phyloP scores from a whole-genome alignment of 2,797 vertebrate species.

The Sparidentex hasta region DNA sequence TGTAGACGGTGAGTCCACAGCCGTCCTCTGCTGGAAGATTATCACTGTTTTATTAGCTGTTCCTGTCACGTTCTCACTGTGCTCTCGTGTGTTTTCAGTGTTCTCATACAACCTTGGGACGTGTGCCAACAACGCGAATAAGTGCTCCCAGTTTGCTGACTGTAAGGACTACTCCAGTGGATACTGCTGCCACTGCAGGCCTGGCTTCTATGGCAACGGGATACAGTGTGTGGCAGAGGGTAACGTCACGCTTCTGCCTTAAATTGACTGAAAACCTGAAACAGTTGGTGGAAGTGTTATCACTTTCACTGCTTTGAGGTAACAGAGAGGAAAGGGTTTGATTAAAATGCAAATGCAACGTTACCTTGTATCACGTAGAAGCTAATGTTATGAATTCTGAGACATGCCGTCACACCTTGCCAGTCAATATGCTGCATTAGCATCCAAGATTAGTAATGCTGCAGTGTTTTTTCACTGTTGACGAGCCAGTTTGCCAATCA shows the following conservation, averaged over 20 bases:
- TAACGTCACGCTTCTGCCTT: slow-evolving; percentile 53
- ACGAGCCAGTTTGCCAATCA: not conserved
- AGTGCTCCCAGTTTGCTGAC: slow-evolving; percentile 92
- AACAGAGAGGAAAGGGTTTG: not conserved
- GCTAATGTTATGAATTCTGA: not conserved
- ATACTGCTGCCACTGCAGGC: slow-evolving; percentile 93
- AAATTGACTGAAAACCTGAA: not conserved
- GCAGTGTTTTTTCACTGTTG: not conserved
- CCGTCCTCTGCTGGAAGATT: not conserved
- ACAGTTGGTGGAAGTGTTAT: not conserved
- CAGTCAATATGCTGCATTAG: not conserved
- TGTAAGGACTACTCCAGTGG: slow-evolving; percentile 91
- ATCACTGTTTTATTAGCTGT: not conserved
- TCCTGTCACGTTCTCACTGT: not conserved
- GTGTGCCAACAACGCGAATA: slow-evolving; percentile 89
- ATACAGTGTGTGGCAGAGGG: slow-evolving; percentile 95
- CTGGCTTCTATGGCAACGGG: slow-evolving; percentile 96
- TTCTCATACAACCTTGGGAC: slow-evolving; percentile 92
- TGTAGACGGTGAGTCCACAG: slow-evolving; percentile 87
- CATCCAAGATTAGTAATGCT: not conserved
- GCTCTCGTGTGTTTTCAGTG: slow-evolving; percentile 82
- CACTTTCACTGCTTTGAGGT: not conserved
- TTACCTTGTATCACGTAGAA: not conserved
- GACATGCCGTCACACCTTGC: not conserved
- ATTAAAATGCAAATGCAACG: not conserved